Evolutionary conservation across 64 coral and sea anemone genomes (phyloP), one percentile per base, ranked within the genome.

Genomic region (Astreopora myriophthalma): DNA sequence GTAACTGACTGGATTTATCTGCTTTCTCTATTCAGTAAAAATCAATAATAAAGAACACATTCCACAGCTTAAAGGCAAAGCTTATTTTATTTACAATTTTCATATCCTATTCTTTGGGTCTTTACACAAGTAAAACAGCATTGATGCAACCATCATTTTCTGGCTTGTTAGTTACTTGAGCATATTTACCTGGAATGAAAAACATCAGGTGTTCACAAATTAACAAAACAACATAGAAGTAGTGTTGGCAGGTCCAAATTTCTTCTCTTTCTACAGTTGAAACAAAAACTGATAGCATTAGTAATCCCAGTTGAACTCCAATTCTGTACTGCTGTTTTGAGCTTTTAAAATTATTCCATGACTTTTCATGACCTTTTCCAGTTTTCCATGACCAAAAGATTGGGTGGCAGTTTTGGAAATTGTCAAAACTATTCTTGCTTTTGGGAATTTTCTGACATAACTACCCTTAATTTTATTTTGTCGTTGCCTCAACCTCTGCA

Each of bases 101-200:
- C 49, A 52, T 61, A 23, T 46, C 22, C 62, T 66, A 66, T 40
- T 23, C 63, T 86, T 86, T 11, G 20, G 62, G 49, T 49, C 30
- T 69, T 95, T 91, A 99, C 27, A 99, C 97, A 40, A 99, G 94
- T 76, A 99, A 84, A 49, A 99, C 97, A 83, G 97, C 94, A 87
- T 99, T 99, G 28, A 99, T 96, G 85, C 97, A 99, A 44, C 97
- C 97, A 93, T 99, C 97, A 66, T 99, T 99, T 76, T 99, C 97
- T 22, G 97, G 97, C 76, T 99, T 95, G 71, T 99, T 99, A 0
- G 97, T 99, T 26, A 99, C 97, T 91, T 99, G 97, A 87, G 97
- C 97, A 29, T 99, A 99, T 88, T 99, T 98, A 44, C 96, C 96
- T 98, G 61, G 32, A 90, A 95, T 36, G 46, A 19, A 31, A 73